phyloP scores from a whole-genome alignment of 2,797 vertebrate genomes.

The Fringilla coelebs region DNA sequence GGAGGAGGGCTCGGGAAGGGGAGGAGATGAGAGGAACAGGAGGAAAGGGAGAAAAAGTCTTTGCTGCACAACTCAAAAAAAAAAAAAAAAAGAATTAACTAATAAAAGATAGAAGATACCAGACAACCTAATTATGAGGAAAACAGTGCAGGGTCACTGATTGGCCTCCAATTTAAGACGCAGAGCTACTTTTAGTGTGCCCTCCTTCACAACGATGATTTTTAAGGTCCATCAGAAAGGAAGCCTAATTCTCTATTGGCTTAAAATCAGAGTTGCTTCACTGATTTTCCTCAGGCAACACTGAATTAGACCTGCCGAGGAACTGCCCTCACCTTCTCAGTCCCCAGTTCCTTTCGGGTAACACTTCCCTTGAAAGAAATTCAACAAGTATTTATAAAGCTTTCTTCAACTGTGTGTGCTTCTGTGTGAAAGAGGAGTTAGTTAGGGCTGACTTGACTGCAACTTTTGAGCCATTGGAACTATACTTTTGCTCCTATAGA shows the following conservation, averaged over 20 bases:
- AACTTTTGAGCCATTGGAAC: background rate
- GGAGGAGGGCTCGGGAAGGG: conserved; percentile 76
- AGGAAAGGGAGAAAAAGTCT: conserved; percentile 65
- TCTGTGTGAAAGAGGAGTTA: background rate
- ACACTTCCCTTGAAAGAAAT: background rate
- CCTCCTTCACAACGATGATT: background rate
- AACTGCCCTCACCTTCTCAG: background rate
- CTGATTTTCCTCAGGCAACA: background rate
- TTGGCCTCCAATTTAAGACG: background rate
- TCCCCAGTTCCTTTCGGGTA: background rate
- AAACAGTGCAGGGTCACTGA: background rate
- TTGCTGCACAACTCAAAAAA: conserved; percentile 61
- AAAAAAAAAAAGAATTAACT: background rate
- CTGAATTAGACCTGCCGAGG: background rate
- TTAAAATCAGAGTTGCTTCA: conserved; percentile 7
- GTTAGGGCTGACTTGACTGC: background rate
- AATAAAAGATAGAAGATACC: background rate
- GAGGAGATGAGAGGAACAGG: conserved; percentile 70
- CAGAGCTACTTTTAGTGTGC: background rate
- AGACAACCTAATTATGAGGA: background rate
- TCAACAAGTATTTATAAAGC: conserved; percentile 29
- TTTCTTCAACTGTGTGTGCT: background rate
- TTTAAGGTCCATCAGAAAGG: conserved; percentile 9
- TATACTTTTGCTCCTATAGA: background rate
- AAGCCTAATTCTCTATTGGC: background rate